A percentile compares a stretch with the other conserved stretches of the same genome.
phyloP scores from a whole-genome alignment of 2,797 vertebrate genomes.

The Hylomyscus alleni region DNA sequence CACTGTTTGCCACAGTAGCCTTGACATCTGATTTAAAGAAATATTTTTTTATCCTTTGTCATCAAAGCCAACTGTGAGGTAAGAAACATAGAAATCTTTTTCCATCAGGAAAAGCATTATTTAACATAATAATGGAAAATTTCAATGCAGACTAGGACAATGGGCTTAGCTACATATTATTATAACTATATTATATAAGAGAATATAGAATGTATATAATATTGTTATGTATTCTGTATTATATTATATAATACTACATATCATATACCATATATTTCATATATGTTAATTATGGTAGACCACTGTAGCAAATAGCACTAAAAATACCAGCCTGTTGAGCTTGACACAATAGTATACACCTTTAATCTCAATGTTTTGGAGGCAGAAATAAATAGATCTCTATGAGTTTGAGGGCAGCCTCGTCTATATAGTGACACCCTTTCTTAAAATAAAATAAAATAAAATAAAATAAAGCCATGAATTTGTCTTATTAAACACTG shows the following conservation, averaged over 20 bases:
- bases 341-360: no score
- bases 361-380: background rate
- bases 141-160: background rate
- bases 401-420: background rate
- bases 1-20: constrained; percentile 25
- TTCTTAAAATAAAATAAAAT: background rate
- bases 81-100: background rate
- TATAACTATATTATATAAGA: background rate
- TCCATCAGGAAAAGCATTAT: background rate
- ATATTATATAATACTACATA: background rate
- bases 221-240: background rate
- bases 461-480: background rate
- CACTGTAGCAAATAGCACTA: background rate
- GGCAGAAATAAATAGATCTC: background rate
- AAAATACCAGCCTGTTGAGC: background rate
- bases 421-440: background rate
- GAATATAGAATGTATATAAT: background rate
- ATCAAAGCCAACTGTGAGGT: constrained; percentile 25
- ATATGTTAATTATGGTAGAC: constrained; percentile 5
- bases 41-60: background rate
- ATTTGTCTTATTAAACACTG: background rate
- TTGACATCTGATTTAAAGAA: constrained; percentile 20
- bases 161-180: background rate
- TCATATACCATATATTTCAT: background rate
- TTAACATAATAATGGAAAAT: constrained; percentile 49